Conservation (phyloP, 2,797 vertebrate species). For the Mergus octosetaceus region DNA sequence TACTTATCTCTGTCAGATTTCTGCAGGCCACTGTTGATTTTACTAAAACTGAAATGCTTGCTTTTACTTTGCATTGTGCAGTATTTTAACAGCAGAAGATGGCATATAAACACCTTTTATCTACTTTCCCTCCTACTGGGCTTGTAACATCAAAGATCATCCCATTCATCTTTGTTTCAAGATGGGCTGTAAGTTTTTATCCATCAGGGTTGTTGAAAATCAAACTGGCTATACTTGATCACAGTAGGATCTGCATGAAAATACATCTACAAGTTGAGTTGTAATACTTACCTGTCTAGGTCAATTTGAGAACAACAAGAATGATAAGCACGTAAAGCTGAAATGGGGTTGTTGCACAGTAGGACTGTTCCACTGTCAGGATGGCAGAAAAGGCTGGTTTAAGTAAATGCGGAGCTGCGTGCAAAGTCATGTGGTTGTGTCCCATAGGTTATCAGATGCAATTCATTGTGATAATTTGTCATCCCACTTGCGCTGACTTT, state of each 20-base stretch:
- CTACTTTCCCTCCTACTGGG: conserved; percentile 56
- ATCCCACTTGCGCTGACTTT: not conserved
- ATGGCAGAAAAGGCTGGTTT: not conserved
- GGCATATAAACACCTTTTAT: conserved; percentile 65
- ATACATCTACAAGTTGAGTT: conserved; percentile 57
- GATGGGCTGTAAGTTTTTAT: conserved; percentile 43
- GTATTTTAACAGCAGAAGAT: conserved; percentile 60
- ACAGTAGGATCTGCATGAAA: conserved; percentile 70
- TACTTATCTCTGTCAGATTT: conserved; percentile 11
- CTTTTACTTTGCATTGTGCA: conserved; percentile 36
- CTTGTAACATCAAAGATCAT: conserved; percentile 60
- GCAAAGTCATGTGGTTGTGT: conserved; percentile 1
- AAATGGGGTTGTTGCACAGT: conserved; percentile 52
- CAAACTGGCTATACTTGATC: conserved; percentile 65
- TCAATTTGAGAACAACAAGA: conserved; percentile 64
- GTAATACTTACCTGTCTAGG: conserved; percentile 57
- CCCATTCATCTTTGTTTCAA: conserved; percentile 53
- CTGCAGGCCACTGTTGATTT: conserved; percentile 16
- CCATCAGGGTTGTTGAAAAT: conserved; percentile 58
- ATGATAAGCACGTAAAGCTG: conserved; percentile 47
- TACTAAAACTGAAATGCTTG: not conserved
- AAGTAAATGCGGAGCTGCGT: not conserved
- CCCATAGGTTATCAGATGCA: not conserved
- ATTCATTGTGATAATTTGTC: not conserved
- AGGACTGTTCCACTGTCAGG: not conserved